Conservation (phyloP, 2,888 invertebrate genomes). For the Galerucella pusilla region DNA sequence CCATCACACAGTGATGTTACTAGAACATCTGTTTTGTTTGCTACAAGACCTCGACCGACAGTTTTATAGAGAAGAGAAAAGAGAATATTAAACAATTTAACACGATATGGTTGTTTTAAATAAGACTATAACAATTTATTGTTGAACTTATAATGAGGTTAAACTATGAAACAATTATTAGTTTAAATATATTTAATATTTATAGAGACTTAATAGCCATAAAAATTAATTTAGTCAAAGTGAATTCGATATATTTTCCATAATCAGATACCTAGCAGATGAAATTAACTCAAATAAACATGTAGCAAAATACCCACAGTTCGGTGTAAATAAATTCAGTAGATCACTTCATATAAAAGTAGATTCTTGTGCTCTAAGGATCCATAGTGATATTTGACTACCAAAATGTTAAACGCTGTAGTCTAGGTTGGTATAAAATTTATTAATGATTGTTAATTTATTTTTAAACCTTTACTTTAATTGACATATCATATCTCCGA, state of each 20-base stretch:
- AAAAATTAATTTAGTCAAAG: background rate
- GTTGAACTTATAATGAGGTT: too few species aligned
- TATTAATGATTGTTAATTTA: background rate
- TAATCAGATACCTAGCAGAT: background rate
- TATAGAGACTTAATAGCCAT: too few species aligned
- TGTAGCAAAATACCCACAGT: background rate
- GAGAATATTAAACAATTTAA: too few species aligned
- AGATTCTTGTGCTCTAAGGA: background rate
- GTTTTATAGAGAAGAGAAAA: too few species aligned
- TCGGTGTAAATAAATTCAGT: background rate
- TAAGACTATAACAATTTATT: too few species aligned
- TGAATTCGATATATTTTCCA: constrained; percentile 1
- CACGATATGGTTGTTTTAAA: too few species aligned
- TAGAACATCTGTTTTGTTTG: too few species aligned
- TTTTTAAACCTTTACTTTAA: background rate
- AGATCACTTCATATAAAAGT: background rate
- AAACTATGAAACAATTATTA: too few species aligned
- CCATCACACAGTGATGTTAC: too few species aligned
- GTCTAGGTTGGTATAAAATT: background rate
- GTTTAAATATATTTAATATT: too few species aligned
- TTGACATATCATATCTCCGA: background rate
- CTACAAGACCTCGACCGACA: too few species aligned
- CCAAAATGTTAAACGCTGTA: background rate
- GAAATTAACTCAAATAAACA: background rate
- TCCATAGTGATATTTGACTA: background rate